Conservation (phyloP, 2,113 vertebrate genomes). For the Callaeas wilsoni region DNA sequence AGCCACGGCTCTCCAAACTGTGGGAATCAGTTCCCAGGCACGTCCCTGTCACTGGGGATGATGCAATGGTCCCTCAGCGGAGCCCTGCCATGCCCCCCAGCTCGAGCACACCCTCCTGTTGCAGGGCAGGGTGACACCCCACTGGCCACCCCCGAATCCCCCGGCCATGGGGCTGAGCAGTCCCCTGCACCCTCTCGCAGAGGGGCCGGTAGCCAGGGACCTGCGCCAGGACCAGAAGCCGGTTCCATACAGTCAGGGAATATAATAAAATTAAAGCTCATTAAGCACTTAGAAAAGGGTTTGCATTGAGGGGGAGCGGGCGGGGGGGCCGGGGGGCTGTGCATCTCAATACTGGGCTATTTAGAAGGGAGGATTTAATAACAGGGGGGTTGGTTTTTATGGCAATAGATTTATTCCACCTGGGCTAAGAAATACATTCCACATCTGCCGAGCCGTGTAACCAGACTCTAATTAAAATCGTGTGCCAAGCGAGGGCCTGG, state of each 20-base stretch:
- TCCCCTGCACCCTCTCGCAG: rapidly evolving
- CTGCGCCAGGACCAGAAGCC: not conserved
- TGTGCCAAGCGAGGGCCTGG: slow-evolving; percentile 65
- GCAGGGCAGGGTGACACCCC: not conserved
- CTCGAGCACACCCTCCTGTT: not conserved
- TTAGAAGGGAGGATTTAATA: slow-evolving; percentile 69
- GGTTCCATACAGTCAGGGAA: not conserved
- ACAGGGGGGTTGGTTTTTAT: slow-evolving; percentile 71
- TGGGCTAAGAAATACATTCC: slow-evolving; percentile 77
- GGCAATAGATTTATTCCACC: slow-evolving; percentile 78
- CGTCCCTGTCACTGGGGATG: not conserved
- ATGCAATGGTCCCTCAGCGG: rapidly evolving
- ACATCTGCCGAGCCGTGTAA: slow-evolving; percentile 74
- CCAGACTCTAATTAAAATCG: slow-evolving; percentile 81
- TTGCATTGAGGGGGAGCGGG: slow-evolving; percentile 22
- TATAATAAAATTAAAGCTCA: slow-evolving; percentile 34
- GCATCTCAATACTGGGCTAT: slow-evolving; percentile 21
- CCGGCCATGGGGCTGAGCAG: rapidly evolving
- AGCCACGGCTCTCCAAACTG: not conserved
- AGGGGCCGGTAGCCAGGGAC: not conserved
- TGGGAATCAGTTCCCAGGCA: rapidly evolving
- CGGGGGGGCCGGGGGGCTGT: not conserved
- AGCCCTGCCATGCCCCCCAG: not conserved
- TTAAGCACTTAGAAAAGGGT: slow-evolving; percentile 51
- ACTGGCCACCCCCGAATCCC: not conserved